Percentiles rank a stretch among this genome's conserved stretches.
Conservation (phyloP, 2,797 vertebrate genomes). For the Enteromius thamalakanensis region DNA sequence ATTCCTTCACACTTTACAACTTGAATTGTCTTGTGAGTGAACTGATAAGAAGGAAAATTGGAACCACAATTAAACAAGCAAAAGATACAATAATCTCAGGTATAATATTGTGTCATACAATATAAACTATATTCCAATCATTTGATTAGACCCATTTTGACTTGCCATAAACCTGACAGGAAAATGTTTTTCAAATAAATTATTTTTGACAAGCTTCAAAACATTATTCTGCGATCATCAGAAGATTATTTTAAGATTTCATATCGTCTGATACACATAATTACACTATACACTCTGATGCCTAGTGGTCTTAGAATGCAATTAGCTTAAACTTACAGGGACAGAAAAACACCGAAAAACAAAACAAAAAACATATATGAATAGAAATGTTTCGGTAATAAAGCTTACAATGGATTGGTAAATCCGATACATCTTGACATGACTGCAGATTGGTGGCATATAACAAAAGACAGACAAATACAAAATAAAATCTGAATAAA, state of each 20-base stretch:
- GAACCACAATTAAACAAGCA: constrained; percentile 23
- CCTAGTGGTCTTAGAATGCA: constrained; percentile 67
- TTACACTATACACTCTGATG: constrained; percentile 59
- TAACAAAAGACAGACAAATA: constrained; percentile 74
- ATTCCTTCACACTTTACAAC: constrained; percentile 7
- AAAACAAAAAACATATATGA: constrained; percentile 48
- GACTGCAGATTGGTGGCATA: constrained; percentile 72
- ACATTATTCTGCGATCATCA: constrained; percentile 24
- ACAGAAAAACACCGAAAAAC: constrained; percentile 31
- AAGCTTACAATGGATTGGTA: constrained; percentile 76
- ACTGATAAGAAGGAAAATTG: background rate
- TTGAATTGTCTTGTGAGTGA: background rate
- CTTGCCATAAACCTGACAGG: constrained; percentile 30
- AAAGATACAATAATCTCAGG: background rate
- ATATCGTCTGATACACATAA: constrained; percentile 46
- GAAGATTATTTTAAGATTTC: constrained; percentile 35
- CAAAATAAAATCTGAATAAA: constrained; percentile 81
- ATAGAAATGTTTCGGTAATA: constrained; percentile 77
- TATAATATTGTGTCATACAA: constrained; percentile 31
- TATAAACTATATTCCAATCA: constrained; percentile 25
- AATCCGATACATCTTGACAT: constrained; percentile 51
- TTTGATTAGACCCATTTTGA: constrained; percentile 15
- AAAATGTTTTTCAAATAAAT: constrained; percentile 46
- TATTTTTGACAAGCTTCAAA: constrained; percentile 42
- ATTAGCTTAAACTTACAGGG: constrained; percentile 52